phyloP scores from a whole-genome alignment of 1,140 invertebrate genomes.

The Conopomorpha cramerella region DNA sequence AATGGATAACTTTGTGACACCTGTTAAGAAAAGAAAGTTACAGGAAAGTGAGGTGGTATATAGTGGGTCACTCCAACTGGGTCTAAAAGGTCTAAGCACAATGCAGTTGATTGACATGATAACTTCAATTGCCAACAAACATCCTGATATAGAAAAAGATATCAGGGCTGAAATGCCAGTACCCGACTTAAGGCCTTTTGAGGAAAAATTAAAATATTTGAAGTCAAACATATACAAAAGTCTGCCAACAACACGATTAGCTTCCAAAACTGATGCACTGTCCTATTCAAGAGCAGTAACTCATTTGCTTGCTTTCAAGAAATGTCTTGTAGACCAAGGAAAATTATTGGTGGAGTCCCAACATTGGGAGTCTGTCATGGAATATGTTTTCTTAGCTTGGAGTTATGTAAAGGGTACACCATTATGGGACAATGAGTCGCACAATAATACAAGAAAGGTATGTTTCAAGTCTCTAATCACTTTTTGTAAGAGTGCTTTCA shows the following conservation, averaged over 20 bases:
- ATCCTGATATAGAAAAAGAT: constrained; percentile 63
- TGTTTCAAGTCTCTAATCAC: constrained; percentile 73
- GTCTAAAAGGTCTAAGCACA: constrained; percentile 69
- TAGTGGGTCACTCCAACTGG: constrained; percentile 54
- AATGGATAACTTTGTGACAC: constrained; percentile 33
- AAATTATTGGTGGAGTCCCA: constrained; percentile 69
- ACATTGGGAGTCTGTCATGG: constrained; percentile 72
- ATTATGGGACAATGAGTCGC: constrained; percentile 71
- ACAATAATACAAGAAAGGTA: constrained; percentile 67
- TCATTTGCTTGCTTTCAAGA: constrained; percentile 72
- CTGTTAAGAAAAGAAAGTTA: constrained; percentile 32
- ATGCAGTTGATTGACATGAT: constrained; percentile 73
- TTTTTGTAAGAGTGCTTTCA: constrained; percentile 68
- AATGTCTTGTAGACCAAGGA: constrained; percentile 69
- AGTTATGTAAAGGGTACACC: constrained; percentile 71
- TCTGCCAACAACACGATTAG: constrained; percentile 66
- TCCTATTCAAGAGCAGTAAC: constrained; percentile 68
- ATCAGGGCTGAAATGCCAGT: constrained; percentile 66
- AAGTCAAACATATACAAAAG: constrained; percentile 74
- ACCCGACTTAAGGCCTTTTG: constrained; percentile 70
- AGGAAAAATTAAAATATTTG: constrained; percentile 69
- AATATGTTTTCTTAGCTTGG: constrained; percentile 75
- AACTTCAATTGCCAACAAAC: constrained; percentile 63
- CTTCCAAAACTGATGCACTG: constrained; percentile 71
- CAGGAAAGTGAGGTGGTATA: constrained; percentile 23